These are phyloP conservation scores for Mesoclemmys tuberculata DNA, from an alignment of 2,113 vertebrate genomes.

Conservation along the genomic window DNA sequence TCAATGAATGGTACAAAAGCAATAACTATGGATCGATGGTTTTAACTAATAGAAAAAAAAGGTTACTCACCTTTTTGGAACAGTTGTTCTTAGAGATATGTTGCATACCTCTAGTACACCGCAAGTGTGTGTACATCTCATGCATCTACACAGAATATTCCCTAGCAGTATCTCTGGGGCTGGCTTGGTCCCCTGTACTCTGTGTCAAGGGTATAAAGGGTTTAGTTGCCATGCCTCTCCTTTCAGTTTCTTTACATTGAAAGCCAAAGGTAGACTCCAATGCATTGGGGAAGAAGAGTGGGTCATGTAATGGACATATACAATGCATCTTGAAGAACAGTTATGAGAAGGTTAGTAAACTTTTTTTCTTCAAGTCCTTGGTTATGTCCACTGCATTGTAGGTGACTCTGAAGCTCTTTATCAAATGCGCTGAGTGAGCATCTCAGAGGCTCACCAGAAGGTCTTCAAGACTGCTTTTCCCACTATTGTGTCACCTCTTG, in stretches of 20 bases:
- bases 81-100: too few relatives aligned
- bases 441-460: background rate
- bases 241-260: background rate
- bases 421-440: background rate
- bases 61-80: too few relatives aligned
- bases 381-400: background rate
- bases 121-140: background rate
- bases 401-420: background rate
- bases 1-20: fast-evolving
- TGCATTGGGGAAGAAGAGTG: background rate
- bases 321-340: background rate
- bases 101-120: background rate
- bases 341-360: background rate
- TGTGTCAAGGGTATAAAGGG: background rate
- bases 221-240: background rate
- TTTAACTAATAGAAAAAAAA: too few relatives aligned
- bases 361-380: background rate
- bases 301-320: background rate
- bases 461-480: background rate
- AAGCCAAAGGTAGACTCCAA: background rate
- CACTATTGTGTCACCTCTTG: background rate
- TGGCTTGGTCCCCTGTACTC: background rate
- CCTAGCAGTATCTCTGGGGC: background rate
- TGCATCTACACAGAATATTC: background rate
- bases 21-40: background rate